Evolutionary conservation across 2,113 vertebrate species (phyloP).

Genomic region (Phalacrocorax brasilianus): DNA sequence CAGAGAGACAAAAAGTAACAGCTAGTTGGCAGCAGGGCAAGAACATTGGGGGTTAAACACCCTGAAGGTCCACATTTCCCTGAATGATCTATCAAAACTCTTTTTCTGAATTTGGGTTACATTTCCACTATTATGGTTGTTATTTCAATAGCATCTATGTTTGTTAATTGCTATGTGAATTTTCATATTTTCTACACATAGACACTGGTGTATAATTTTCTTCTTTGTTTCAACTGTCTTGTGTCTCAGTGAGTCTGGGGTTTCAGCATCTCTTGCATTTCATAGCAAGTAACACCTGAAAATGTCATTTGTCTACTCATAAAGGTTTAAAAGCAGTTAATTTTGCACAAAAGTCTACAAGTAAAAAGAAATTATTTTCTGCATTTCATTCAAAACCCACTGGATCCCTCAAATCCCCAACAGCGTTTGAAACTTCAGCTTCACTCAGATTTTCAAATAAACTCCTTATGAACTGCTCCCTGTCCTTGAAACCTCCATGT

Average conservation of each 20-base stretch:
- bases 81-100: not conserved
- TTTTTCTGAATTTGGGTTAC: not conserved
- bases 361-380: not conserved
- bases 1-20: not conserved
- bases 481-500: not conserved
- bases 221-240: not conserved
- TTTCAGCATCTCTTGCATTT: not conserved
- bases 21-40: not conserved
- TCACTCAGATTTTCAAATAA: not conserved
- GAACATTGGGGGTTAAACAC: not conserved
- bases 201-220: not conserved
- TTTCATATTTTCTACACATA: not conserved
- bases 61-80: not conserved
- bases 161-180: not conserved
- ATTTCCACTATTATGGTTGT: not conserved
- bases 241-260: rapidly evolving
- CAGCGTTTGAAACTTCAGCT: not conserved
- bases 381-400: not conserved
- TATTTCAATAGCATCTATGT: not conserved
- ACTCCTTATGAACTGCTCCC: not conserved
- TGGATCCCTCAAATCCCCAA: not conserved
- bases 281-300: not conserved
- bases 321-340: not conserved
- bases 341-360: not conserved
- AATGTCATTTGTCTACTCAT: not conserved